These are phyloP conservation scores for Xestia xanthographa DNA, from an alignment of 2,888 invertebrate species.

Conservation along the genomic window DNA sequence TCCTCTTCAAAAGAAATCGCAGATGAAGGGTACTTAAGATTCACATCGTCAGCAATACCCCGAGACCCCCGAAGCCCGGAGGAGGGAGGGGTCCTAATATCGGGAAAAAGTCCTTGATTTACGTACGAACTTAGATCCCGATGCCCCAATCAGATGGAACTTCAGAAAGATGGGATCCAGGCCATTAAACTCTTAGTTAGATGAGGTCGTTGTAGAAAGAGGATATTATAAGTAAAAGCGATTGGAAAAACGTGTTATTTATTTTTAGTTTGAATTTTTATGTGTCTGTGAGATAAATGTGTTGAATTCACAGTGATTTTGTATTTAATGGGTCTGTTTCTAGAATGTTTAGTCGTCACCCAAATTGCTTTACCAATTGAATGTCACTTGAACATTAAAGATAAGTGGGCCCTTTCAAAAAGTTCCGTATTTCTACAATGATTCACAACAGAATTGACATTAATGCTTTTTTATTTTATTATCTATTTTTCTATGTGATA, in stretches of 20 bases:
- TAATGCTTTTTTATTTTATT: too few species aligned
- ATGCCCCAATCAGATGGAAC: slow-evolving; percentile 56
- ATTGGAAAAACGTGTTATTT: neutral
- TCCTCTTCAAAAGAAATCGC: slow-evolving; percentile 29
- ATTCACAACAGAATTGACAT: too few species aligned
- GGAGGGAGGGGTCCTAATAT: slow-evolving; percentile 36
- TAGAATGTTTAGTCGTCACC: neutral
- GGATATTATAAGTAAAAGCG: neutral
- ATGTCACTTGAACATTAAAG: neutral
- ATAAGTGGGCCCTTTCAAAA: too few species aligned
- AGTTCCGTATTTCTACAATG: too few species aligned
- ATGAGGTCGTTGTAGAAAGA: slow-evolving; percentile 33
- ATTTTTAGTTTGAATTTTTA: neutral
- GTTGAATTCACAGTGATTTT: neutral
- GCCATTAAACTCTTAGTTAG: slow-evolving; percentile 42
- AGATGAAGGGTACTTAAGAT: slow-evolving; percentile 40
- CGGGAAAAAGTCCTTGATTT: slow-evolving; percentile 61
- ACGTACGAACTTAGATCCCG: slow-evolving; percentile 55
- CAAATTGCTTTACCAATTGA: neutral
- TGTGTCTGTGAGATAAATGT: too few species aligned
- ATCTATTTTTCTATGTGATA: too few species aligned
- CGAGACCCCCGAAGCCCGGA: slow-evolving; percentile 5
- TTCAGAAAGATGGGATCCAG: slow-evolving; percentile 28
- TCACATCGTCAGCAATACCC: slow-evolving; percentile 53
- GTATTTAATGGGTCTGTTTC: too few species aligned